Evolutionary conservation across 2,888 invertebrate genomes (phyloP), one percentile per base, ranked within the genome.

Genomic region (Sepiola atlantica): DNA sequence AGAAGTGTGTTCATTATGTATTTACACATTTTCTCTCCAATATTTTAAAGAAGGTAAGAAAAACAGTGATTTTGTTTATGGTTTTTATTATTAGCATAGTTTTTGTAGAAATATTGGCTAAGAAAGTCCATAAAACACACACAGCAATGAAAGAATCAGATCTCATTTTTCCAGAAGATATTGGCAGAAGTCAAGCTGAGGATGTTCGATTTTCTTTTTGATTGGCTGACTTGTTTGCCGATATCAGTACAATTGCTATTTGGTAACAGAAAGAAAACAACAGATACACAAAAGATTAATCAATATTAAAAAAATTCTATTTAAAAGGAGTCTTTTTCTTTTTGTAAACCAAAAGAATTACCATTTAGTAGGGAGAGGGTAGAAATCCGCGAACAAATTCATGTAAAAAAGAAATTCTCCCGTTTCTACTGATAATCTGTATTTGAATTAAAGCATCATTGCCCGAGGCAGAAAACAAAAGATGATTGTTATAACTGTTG

Each of bases 31-130:
- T 57, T 20, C 57, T 6, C 55, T 55, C 21, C 55, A 57, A 57
- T 6, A 57, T 57, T 8, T 24, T n/a, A 77, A n/a, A 2, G 16
- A 77, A 77, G 77, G 32, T n/a, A 77, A n/a, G n/a, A 28, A 77
- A 12, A 77, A n/a, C 14, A 10, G 12, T 77, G 28, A n/a, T 77
- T 77, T 77, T 77, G n/a, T 77, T 77, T 77, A 28, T n/a, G 24
- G 10, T 10, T 77, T 77, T 77, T 77, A 77, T 77, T 77, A 77
- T 77, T 14, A 77, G 77, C 77, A 77, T 32, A n/a, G 77, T 77
- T n/a, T 77, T 77, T 77, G n/a, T 77, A n/a, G n/a, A 77, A 77
- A 77, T n/a, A 77, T 77, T 77, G 77, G 77, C 77, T 77, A 77
- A n/a, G 77, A 77, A 77, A 77, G 32, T 77, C n/a, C 77, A 77